These are phyloP conservation scores for Diachrysia chrysitis DNA, from an alignment of 2,888 invertebrate species.

Conservation along the genomic window DNA sequence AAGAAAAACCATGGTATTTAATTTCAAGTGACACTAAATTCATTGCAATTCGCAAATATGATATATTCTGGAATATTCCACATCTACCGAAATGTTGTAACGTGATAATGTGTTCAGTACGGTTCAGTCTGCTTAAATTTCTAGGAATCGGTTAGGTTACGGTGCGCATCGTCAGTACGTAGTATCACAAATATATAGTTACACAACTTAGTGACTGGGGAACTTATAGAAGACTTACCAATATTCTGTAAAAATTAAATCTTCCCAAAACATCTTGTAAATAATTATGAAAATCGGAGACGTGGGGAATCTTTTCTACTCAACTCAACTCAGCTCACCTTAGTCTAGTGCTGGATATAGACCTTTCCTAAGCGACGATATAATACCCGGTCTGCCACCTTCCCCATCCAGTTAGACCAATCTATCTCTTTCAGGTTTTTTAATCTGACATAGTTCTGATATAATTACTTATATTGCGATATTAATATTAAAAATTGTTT, in stretches of 20 bases:
- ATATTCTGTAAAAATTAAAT: neutral
- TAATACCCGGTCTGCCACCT: too few relatives aligned
- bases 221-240: neutral
- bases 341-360: too few relatives aligned
- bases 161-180: neutral
- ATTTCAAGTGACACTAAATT: neutral
- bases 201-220: neutral
- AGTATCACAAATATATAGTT: neutral
- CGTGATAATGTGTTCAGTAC: slow-evolving; percentile 33
- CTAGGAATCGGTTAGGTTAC: slow-evolving; percentile 13
- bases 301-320: too few relatives aligned
- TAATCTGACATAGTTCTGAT: too few relatives aligned
- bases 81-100: slow-evolving; percentile 32
- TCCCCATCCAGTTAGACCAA: too few relatives aligned
- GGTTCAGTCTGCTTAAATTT: slow-evolving; percentile 33
- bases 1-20: too few relatives aligned
- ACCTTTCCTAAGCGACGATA: too few relatives aligned
- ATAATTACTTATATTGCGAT: too few relatives aligned
- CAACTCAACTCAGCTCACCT: too few relatives aligned
- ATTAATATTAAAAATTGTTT: too few relatives aligned
- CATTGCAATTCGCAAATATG: neutral
- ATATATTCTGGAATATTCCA: slow-evolving; percentile 23
- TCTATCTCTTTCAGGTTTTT: too few relatives aligned
- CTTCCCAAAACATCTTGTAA: neutral
- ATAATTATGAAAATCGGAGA: too few relatives aligned